Evolutionary conservation across 2,797 vertebrate species (phyloP), one percentile per base, ranked within the genome.

Genomic region (Galago senegalensis): DNA sequence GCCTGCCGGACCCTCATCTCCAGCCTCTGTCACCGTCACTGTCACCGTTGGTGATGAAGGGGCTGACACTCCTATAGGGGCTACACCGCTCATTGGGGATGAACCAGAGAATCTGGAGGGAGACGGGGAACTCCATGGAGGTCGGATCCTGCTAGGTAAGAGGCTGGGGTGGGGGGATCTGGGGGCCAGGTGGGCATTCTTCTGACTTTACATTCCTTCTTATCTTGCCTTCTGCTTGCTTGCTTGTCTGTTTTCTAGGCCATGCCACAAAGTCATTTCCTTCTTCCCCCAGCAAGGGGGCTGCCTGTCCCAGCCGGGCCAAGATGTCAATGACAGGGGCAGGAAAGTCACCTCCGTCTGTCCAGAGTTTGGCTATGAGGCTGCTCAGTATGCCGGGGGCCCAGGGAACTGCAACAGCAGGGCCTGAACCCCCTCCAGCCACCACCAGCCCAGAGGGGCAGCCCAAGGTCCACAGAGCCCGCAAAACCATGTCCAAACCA

Each of bases 301-400:
- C 97, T 70, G 37, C 94, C 88, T 69, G 98, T 46, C 93, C 98
- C 31, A 99, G 99, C 58, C 97, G 99, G 63, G 99, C 99, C 40
- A 99, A 99, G 98, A 99, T 99, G 99, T 99, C 99, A 1, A 99
- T 99, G 72, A 99, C 99, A 0, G 99, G 99, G 1, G 98, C 99
- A 0, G 98, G 98, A 49, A 98, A 98, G 73, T 98, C 98, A 25
- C 98, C 98, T 40, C 98, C 97, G 3, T 98, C 98, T 0, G 96
- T 98, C 3, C 98, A 98, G 95, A 98, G 98, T 91, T 93, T 98
- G 95, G 98, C 98, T 7, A 98, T 98, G 98, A 97, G 98, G 73
- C 89, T 98, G 89, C 92, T 98, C 69, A 98, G 98, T 85, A 97
- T 98, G 95, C 98, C 98, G 0, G 97, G 98, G 5, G 92, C 98